Evolutionary conservation across 2,113 vertebrate genomes (phyloP), one percentile per base, ranked within the genome.

Genomic region (Solea senegalensis): DNA sequence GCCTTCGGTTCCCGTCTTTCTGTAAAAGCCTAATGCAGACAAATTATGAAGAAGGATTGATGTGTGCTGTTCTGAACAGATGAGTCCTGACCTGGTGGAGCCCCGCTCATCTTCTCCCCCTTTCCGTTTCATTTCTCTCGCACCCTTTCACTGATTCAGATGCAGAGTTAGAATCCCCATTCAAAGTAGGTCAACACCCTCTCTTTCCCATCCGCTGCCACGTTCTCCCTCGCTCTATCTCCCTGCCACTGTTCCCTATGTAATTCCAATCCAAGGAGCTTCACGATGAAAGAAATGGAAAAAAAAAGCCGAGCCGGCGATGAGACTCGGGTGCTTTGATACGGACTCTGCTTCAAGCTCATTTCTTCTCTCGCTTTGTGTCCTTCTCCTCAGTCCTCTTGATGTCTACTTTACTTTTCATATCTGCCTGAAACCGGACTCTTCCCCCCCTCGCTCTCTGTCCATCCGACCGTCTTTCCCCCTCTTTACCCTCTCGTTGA

Each of bases 151-250:
- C 62, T 53, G 71, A 80, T 85, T 81, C 82, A 65, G 69, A 74
- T 49, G 72, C 79, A 2, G 44, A 80, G 80, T 86, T 86, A 78
- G 71, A 84, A 85, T 84, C 83, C 57, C 70, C 68, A 69, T 84
- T 84, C 68, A 70, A 92, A 92, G 72, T 92, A 89, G 90, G 90
- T 87, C 86, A 89, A 21, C 59, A 21, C 62, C 68, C 80, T 53
- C 53, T 70, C 70, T 72, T 64, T 76, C 71, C 16, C 50, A 14
- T 75, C 56, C 44, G 14, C 65, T 56, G n/a, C 69, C 66, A 75
- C 51, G 3, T 72, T 76, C 75, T 72, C 57, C 45, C 45, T 80
- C 72, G 68, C 72, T 75, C 67, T 46, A 15, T 52, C 74, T 70
- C 46, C 41, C 46, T 81, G 74, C 65, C 69, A 46, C 72, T n/a